Percentiles rank a stretch among this genome's conserved stretches.
phyloP scores from a whole-genome alignment of 2,797 vertebrate species.

The Peromyscus aztecus region DNA sequence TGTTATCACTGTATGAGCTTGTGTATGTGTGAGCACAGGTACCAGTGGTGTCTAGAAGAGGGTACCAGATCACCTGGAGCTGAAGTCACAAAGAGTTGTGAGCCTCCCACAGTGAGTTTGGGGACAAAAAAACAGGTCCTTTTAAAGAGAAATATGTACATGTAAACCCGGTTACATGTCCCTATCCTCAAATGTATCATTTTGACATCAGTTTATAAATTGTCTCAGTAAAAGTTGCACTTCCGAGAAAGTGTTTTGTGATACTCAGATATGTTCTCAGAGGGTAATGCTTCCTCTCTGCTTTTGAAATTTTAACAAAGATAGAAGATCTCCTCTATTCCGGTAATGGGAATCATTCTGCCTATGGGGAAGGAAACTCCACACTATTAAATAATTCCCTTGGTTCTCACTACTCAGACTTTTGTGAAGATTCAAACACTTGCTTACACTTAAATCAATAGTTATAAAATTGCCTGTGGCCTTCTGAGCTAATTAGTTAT shows the following conservation, averaged over 20 bases:
- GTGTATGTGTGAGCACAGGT: too few relatives aligned
- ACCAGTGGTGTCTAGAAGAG: rapidly evolving
- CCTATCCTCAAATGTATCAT: neutral
- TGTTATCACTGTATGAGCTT: rapidly evolving
- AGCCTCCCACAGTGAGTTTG: neutral
- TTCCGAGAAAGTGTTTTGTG: neutral
- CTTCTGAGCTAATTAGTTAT: slow-evolving; percentile 63
- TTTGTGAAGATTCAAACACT: slow-evolving; percentile 31
- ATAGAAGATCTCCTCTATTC: slow-evolving; percentile 12
- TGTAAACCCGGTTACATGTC: rapidly evolving
- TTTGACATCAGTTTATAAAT: neutral
- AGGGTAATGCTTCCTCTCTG: neutral
- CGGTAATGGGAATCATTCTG: slow-evolving; percentile 9
- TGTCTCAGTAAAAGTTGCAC: neutral
- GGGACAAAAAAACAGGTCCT: rapidly evolving
- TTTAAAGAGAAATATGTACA: neutral
- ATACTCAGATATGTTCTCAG: neutral
- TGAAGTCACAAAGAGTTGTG: neutral
- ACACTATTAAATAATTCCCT: slow-evolving; percentile 28
- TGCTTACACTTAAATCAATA: slow-evolving; percentile 56
- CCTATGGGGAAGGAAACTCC: slow-evolving; percentile 32
- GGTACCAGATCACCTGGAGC: too few relatives aligned
- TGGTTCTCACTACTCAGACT: neutral
- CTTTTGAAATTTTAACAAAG: neutral
- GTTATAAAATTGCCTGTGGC: slow-evolving; percentile 6